Percentiles rank a stretch among this genome's conserved stretches.
phyloP scores from a whole-genome alignment of 2,113 vertebrate species.

The Psammodynastes pulverulentus region DNA sequence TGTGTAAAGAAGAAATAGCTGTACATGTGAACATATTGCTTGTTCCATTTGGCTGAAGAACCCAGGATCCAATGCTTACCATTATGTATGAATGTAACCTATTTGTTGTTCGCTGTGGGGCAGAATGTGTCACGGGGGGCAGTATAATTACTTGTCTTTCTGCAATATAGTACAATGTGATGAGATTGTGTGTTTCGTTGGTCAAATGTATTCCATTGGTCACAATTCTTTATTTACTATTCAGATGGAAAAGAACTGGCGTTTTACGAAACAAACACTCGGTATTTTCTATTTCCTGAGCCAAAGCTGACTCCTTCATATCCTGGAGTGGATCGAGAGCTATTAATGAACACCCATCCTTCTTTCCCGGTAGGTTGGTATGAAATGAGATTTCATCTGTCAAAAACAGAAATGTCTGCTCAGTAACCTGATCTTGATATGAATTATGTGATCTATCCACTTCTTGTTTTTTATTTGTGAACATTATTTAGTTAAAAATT shows the following conservation, averaged over 20 bases:
- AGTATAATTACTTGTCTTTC: neutral
- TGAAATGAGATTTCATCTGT: neutral
- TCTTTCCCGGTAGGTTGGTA: conserved; percentile 71
- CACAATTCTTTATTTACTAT: conserved; percentile 16
- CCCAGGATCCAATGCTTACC: neutral
- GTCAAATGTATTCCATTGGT: neutral
- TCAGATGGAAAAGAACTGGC: conserved; percentile 68
- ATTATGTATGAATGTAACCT: neutral
- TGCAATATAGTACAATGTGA: neutral
- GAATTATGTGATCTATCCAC: neutral
- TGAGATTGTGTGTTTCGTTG: neutral
- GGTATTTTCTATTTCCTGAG: conserved; percentile 78
- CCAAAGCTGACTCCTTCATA: conserved; percentile 69
- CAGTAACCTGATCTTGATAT: neutral
- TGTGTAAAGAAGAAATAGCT: neutral
- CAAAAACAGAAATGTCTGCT: neutral
- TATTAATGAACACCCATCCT: conserved; percentile 71
- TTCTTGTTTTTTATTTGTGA: neutral
- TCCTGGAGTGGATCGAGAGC: conserved; percentile 68
- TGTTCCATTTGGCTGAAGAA: neutral
- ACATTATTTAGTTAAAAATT: neutral
- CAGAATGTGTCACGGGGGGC: neutral
- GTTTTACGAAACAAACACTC: conserved; percentile 72
- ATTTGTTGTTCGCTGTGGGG: neutral
- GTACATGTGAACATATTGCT: neutral